A percentile compares a stretch with the other conserved stretches of the same genome.
Conservation (phyloP, 2,888 invertebrate species). For the Saturnia pavonia region DNA sequence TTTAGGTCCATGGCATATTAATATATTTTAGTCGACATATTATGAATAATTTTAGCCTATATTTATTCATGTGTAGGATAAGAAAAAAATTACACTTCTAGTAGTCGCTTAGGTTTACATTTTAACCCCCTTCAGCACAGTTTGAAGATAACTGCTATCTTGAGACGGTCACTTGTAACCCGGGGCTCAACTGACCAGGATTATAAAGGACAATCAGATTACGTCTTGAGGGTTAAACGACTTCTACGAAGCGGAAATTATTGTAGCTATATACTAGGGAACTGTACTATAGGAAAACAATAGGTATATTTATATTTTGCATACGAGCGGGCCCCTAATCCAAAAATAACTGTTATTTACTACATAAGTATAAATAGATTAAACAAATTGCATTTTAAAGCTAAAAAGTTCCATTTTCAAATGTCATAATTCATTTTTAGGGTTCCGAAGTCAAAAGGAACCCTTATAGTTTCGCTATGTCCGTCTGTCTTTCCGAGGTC, state of each 20-base stretch:
- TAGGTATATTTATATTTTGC: no score
- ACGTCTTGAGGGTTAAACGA: slow-evolving; percentile 9
- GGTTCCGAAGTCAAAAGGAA: no score
- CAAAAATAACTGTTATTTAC: no score
- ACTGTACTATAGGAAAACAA: background rate
- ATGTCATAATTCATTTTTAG: no score
- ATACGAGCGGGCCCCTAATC: no score
- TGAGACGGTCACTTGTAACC: slow-evolving; percentile 12
- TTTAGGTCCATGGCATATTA: background rate
- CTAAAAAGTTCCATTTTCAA: no score
- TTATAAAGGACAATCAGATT: slow-evolving; percentile 15
- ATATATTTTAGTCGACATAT: background rate
- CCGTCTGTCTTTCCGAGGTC: no score
- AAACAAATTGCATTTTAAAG: no score
- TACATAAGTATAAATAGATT: no score
- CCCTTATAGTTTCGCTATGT: no score
- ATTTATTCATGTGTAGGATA: background rate
- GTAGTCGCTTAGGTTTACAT: background rate
- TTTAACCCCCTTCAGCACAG: slow-evolving; percentile 3
- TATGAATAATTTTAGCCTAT: background rate
- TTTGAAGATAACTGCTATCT: slow-evolving; percentile 11
- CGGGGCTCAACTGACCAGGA: slow-evolving; percentile 20
- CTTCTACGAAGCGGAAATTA: background rate
- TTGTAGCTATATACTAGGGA: background rate
- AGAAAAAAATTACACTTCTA: background rate